phyloP scores from a whole-genome alignment of 2,113 vertebrate genomes.

The Maccullochella peelii region DNA sequence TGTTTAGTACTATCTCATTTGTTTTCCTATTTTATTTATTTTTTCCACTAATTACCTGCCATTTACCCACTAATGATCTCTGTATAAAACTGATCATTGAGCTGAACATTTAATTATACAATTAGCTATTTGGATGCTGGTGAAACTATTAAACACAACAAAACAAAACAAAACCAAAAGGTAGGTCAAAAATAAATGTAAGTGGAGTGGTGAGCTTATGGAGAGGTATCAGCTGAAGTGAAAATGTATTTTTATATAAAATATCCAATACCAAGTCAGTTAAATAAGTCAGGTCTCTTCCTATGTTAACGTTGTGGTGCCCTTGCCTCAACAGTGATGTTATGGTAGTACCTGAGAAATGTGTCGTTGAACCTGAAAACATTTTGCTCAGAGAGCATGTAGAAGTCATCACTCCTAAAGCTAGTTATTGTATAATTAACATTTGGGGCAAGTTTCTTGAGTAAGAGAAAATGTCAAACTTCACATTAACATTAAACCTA shows the following conservation, averaged over 20 bases:
- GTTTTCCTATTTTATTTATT: background rate
- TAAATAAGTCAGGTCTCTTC: background rate
- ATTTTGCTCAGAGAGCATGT: background rate
- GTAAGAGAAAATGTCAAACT: slow-evolving; percentile 15
- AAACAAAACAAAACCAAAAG: background rate
- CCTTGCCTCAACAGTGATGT: background rate
- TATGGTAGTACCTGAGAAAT: background rate
- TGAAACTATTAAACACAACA: background rate
- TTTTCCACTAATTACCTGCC: background rate
- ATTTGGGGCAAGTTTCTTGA: background rate
- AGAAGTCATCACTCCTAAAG: background rate
- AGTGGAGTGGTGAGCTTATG: background rate
- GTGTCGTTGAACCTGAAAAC: slow-evolving; percentile 10
- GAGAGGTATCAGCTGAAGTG: background rate
- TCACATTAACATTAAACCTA: slow-evolving; percentile 10
- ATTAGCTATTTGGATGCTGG: background rate
- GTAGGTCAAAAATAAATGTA: background rate
- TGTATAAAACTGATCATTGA: slow-evolving; percentile 5
- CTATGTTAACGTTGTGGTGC: background rate
- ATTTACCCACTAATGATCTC: background rate
- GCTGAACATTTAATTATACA: slow-evolving; percentile 15
- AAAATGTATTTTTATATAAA: background rate
- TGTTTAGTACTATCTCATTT: background rate
- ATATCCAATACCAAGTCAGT: background rate
- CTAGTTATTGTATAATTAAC: background rate